These are phyloP conservation scores for Ginglymostoma cirratum DNA, from an alignment of 2,113 vertebrate species.

Conservation along the genomic window DNA sequence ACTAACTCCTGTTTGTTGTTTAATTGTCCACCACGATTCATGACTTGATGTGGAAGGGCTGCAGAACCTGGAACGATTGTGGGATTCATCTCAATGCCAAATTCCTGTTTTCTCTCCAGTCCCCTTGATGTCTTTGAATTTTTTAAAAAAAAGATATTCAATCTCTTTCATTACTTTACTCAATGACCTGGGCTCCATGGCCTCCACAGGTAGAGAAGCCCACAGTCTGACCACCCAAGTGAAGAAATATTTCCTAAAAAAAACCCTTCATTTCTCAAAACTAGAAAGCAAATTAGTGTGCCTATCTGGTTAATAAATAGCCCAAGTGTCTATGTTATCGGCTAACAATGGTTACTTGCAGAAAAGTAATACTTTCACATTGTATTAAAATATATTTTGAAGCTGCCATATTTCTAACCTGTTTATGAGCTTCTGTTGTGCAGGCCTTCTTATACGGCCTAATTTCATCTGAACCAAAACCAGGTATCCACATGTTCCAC, in stretches of 20 bases:
- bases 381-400: background rate
- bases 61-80: too few relatives aligned
- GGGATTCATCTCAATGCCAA: too few relatives aligned
- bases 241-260: background rate
- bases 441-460: constrained; percentile 96
- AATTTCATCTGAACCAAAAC: constrained; percentile 96
- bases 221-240: too few relatives aligned
- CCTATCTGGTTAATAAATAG: background rate
- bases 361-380: background rate
- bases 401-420: constrained; percentile 54
- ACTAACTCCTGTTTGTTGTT: too few relatives aligned
- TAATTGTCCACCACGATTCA: too few relatives aligned
- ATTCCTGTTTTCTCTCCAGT: too few relatives aligned
- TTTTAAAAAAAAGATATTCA: too few relatives aligned
- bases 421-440: constrained; percentile 99
- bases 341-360: background rate
- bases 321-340: background rate
- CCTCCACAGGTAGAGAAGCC: too few relatives aligned
- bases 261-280: background rate
- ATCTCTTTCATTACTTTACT: too few relatives aligned
- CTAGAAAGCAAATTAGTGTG: background rate
- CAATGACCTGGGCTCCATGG: too few relatives aligned
- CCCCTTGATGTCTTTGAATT: too few relatives aligned
- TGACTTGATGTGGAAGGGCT: too few relatives aligned
- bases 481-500: constrained; percentile 99